Conservation (phyloP, 2,113 vertebrate genomes). For the Macaca nemestrina region DNA sequence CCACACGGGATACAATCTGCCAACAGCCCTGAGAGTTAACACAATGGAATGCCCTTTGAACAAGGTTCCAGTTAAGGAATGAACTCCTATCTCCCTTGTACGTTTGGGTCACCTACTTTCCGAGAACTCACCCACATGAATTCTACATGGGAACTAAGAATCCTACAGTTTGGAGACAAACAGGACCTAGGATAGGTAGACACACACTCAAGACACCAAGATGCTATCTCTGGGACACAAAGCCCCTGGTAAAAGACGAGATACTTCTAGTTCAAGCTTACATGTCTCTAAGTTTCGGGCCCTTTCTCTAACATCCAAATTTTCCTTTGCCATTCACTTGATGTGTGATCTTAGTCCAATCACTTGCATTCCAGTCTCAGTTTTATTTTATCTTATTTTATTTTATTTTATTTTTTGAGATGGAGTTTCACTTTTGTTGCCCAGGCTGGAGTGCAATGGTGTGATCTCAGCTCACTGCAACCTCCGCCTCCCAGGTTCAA, state of each 20-base stretch:
- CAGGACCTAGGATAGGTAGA: not conserved
- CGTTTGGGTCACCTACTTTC: not conserved
- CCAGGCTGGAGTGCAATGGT: too few relatives aligned
- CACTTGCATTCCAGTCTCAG: not conserved
- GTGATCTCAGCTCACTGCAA: too few relatives aligned
- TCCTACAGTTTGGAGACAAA: not conserved
- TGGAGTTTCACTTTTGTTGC: too few relatives aligned
- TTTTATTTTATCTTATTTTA: not conserved
- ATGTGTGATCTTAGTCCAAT: not conserved
- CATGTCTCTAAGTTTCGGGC: not conserved
- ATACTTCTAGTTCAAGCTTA: not conserved
- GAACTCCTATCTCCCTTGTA: not conserved
- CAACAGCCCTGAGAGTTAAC: not conserved
- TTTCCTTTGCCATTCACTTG: not conserved
- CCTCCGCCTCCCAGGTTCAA: too few relatives aligned
- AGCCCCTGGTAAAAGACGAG: not conserved
- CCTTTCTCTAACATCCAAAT: not conserved
- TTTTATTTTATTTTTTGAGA: too few relatives aligned
- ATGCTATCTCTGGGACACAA: not conserved
- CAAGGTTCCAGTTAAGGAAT: not conserved
- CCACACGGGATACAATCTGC: not conserved
- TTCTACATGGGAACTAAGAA: not conserved
- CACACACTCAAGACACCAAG: not conserved
- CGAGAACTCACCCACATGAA: not conserved
- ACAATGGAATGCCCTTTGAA: not conserved